A percentile compares a stretch with the other conserved stretches of the same genome.
These are phyloP conservation scores for Guaruba guarouba DNA, from an alignment of 2,113 vertebrate species.

Conservation along the genomic window DNA sequence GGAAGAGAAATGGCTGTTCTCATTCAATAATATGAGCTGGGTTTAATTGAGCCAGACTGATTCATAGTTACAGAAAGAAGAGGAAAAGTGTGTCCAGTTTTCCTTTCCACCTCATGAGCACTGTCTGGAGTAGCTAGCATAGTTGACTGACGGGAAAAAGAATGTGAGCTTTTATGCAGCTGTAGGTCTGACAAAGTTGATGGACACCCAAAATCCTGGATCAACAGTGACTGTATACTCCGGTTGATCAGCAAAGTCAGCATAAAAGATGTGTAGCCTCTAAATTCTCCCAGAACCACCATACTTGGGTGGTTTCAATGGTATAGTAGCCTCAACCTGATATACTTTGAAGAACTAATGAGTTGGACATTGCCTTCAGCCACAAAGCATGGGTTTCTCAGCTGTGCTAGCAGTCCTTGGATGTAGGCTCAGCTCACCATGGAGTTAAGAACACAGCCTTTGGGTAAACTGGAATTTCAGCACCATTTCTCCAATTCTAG, in stretches of 20 bases:
- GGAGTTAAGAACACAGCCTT: background rate
- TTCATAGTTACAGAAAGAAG: background rate
- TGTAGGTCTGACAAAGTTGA: background rate
- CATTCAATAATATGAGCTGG: background rate
- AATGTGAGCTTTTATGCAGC: background rate
- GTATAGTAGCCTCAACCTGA: background rate
- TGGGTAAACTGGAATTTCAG: background rate
- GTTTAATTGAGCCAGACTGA: background rate
- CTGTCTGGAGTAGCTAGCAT: background rate
- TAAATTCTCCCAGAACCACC: background rate
- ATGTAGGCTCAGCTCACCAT: background rate
- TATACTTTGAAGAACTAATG: background rate
- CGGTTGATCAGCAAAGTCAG: background rate
- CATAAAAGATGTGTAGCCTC: background rate
- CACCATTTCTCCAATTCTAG: background rate
- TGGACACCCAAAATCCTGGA: background rate
- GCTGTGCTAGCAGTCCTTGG: background rate
- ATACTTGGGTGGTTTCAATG: background rate
- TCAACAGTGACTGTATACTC: background rate
- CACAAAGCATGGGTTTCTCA: background rate
- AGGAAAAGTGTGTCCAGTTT: background rate
- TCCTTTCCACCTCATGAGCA: background rate
- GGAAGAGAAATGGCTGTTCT: background rate
- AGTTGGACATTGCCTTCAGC: background rate
- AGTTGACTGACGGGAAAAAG: background rate